Base-by-base conservation (phyloP, 2,113 vertebrate species). In the Oreocharis arfaki region DNA sequence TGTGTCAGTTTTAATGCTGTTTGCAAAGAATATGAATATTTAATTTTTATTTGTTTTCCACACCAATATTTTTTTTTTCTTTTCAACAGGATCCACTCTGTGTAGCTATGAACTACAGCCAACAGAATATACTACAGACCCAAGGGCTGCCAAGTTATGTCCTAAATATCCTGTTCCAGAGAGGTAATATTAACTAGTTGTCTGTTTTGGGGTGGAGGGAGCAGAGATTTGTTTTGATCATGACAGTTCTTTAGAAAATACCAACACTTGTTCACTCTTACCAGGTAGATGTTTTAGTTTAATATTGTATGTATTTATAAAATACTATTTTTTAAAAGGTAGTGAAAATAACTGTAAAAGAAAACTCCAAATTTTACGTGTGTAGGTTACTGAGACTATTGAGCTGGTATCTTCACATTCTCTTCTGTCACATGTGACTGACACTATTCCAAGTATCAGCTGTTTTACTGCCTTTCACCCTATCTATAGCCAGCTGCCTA, bases 131-230 rank as follows among this genome's bases (percentile, higher is more conserved):
- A 98, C 98, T 18, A 93, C 96, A 82, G 98, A 98, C 53, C 84
- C 97, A 47, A 98, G 98, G 87, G 98, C 98, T 32, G 92, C 98
- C 84, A 95, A 94, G n/a, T 98, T 98, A 60, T 99, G 99, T 96
- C 99, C 99, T 92, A 99, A 99, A 96, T 99, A 99, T 83, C 99
- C 99, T 88, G 99, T 99, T 94, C 99, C 99, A 84, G 98, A 98
- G 92, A 99, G 99, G 99, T 99, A 98, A 93, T 98, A 92, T n/a
- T 90, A 90, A 92, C 7, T 87, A 68, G 22, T 95, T 96, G 49
- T 95, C 27, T 96, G 32, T 92, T 63, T 61, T 42, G 59, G 89
- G 67, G 28, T 88, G 59, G 64, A 65, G 67, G 75, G 88, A 86
- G 35, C 16, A 53, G 53, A 57, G 42, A 33, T 79, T 39, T 93